phyloP scores from a whole-genome alignment of 2,888 invertebrate genomes.

The Mylabris sibirica region DNA sequence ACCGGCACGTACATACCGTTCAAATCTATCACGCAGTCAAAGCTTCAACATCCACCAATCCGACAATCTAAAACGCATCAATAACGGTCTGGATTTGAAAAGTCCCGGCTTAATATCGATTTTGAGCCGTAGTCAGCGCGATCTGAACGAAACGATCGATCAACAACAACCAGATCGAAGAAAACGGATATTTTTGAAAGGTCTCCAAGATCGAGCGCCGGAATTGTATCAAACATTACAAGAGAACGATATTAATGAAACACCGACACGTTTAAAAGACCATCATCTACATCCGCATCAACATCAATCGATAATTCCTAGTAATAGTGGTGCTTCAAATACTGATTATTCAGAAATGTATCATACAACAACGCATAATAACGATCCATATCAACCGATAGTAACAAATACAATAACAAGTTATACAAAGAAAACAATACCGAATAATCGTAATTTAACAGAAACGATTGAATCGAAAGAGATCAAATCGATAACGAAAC shows the following conservation, averaged over 20 bases:
- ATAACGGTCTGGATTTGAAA: constrained; percentile 75
- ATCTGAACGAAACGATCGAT: constrained; percentile 68
- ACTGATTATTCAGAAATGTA: constrained; percentile 78
- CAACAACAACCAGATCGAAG: not conserved
- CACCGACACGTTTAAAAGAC: constrained; percentile 59
- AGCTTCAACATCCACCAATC: constrained; percentile 82
- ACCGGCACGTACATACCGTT: constrained; percentile 81
- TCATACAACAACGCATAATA: constrained; percentile 73
- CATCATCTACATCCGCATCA: constrained; percentile 51
- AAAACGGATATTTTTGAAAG: constrained; percentile 73
- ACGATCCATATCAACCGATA: constrained; percentile 72
- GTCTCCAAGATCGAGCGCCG: constrained; percentile 74
- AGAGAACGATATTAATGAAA: constrained; percentile 63
- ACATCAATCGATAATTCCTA: constrained; percentile 62
- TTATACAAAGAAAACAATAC: constrained; percentile 73
- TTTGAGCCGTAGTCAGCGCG: constrained; percentile 83
- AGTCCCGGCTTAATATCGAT: constrained; percentile 88
- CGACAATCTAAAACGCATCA: constrained; percentile 69
- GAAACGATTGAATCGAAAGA: constrained; percentile 77
- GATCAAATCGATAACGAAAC: constrained; percentile 73
- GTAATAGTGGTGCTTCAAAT: constrained; percentile 70
- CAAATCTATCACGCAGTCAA: constrained; percentile 78
- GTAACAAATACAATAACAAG: constrained; percentile 76
- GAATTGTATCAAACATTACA: constrained; percentile 76
- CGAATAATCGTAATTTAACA: constrained; percentile 68